phyloP scores from a whole-genome alignment of 2,888 invertebrate genomes.

The Leptinotarsa peninsularis region DNA sequence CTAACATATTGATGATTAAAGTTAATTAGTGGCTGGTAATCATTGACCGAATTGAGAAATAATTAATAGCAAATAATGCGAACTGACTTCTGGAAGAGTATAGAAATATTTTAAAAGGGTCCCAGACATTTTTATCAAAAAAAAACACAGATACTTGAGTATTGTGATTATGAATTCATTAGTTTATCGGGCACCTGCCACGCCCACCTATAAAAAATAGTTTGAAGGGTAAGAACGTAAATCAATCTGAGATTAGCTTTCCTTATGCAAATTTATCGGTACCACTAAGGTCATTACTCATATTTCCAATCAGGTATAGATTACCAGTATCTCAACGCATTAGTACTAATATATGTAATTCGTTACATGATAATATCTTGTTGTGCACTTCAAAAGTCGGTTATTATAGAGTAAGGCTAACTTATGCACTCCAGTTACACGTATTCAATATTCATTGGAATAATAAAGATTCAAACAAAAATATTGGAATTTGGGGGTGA shows the following conservation, averaged over 20 bases:
- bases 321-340: neutral
- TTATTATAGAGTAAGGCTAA: neutral
- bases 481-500: too few relatives aligned
- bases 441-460: too few relatives aligned
- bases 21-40: too few relatives aligned
- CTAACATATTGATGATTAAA: too few relatives aligned
- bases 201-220: neutral
- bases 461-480: too few relatives aligned
- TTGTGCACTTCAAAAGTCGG: neutral
- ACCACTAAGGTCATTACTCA: neutral
- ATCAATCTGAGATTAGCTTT: neutral
- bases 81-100: too few relatives aligned
- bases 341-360: neutral
- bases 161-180: neutral
- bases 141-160: neutral
- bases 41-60: too few relatives aligned
- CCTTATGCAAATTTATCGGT: neutral
- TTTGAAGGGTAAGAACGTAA: neutral
- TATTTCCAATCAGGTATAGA: neutral
- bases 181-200: too few relatives aligned
- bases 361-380: neutral
- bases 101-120: too few relatives aligned
- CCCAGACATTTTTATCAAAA: neutral
- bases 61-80: too few relatives aligned
- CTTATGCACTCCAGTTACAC: too few relatives aligned